phyloP scores from a whole-genome alignment of 2,113 vertebrate genomes.

The Grammomys surdaster region DNA sequence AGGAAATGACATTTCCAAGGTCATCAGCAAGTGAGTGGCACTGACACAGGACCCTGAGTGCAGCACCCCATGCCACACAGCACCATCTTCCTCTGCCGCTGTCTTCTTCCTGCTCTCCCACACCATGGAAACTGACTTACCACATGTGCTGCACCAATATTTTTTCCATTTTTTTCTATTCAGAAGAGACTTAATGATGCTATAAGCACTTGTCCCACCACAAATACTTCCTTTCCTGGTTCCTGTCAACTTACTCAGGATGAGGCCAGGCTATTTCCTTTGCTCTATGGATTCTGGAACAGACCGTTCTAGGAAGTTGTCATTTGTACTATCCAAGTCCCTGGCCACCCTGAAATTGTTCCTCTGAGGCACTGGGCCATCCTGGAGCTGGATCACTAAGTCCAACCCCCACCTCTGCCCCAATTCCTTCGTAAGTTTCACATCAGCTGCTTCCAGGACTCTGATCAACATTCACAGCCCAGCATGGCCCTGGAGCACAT shows the following conservation, averaged over 20 bases:
- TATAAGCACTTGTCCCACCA: conserved; percentile 14
- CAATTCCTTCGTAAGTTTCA: conserved; percentile 55
- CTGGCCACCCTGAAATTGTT: conserved; percentile 73
- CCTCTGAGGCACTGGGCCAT: conserved; percentile 74
- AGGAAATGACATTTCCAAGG: background rate
- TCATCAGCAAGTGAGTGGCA: background rate
- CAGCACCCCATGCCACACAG: background rate
- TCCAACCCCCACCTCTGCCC: conserved; percentile 67
- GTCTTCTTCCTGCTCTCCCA: background rate
- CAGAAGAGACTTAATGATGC: conserved; percentile 50
- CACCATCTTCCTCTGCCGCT: background rate
- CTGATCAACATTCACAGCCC: conserved; percentile 18
- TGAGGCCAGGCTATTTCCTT: conserved; percentile 72
- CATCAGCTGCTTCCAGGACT: conserved; percentile 35
- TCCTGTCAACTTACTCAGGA: conserved; percentile 71
- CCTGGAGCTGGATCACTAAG: conserved; percentile 55
- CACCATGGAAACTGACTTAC: conserved; percentile 16
- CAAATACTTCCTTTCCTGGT: conserved; percentile 70
- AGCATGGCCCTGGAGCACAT: background rate
- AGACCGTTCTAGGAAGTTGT: conserved; percentile 77
- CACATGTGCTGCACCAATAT: background rate
- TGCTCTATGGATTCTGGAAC: conserved; percentile 72
- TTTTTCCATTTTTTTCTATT: background rate
- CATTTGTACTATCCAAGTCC: conserved; percentile 77
- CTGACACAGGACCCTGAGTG: background rate